Conservation (phyloP, 2,888 invertebrate genomes). For the Apamea sordens region DNA sequence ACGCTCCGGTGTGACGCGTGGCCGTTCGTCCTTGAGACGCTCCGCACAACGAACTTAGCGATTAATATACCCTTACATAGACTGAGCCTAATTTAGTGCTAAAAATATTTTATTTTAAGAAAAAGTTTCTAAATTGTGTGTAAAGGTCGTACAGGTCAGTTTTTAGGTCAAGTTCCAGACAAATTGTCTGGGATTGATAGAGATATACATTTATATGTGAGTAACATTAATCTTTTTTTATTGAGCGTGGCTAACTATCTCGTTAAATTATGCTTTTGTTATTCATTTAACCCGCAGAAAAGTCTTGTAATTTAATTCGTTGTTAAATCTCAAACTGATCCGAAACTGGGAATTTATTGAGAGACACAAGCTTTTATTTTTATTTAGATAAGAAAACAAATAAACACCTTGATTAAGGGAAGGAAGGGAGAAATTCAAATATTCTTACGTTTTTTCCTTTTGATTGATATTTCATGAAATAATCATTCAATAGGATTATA, state of each 20-base stretch:
- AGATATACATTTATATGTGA: neutral
- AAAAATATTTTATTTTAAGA: conserved; percentile 49
- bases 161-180: conserved; percentile 27
- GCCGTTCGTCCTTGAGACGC: conserved; percentile 71
- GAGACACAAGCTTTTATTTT: neutral
- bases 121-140: conserved; percentile 38
- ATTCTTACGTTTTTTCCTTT: neutral
- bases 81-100: conserved; percentile 36
- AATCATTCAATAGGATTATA: no score
- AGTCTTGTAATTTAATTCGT: neutral
- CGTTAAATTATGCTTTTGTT: neutral
- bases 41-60: conserved; percentile 71
- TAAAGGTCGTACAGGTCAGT: conserved; percentile 25
- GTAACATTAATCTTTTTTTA: conserved; percentile 16
- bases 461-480: neutral
- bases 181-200: conserved; percentile 2
- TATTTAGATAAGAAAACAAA: neutral
- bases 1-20: conserved; percentile 51
- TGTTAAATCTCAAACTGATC: neutral
- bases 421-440: neutral
- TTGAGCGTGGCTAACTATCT: neutral
- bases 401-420: neutral
- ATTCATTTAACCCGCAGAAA: neutral
- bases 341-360: neutral
- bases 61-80: conserved; percentile 44